Conservation (phyloP, 2,888 invertebrate genomes). For the Sarcophaga subvicina region DNA sequence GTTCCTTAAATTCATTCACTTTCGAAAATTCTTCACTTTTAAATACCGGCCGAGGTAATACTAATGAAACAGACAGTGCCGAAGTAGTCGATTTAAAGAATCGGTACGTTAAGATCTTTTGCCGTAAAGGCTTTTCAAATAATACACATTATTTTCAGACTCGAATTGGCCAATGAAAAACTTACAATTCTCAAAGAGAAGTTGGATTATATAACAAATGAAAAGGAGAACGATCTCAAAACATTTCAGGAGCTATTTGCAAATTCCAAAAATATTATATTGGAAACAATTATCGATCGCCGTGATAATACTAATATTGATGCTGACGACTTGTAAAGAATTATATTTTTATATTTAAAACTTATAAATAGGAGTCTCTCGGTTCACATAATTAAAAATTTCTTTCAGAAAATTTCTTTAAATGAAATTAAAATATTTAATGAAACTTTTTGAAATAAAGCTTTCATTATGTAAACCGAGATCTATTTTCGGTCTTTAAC, state of each 20-base stretch:
- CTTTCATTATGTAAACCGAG: no score
- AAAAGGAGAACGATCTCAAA: slow-evolving; percentile 78
- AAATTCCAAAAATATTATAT: slow-evolving; percentile 77
- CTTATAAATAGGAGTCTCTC: background rate
- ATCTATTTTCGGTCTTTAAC: no score
- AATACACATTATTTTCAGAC: slow-evolving; percentile 70
- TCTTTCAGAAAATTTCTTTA: background rate
- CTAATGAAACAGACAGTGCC: slow-evolving; percentile 48
- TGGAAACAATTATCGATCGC: slow-evolving; percentile 75
- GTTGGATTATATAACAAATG: slow-evolving; percentile 74
- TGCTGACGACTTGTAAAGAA: background rate
- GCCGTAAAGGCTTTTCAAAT: background rate
- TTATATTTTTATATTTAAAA: slow-evolving; percentile 7
- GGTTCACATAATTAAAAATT: background rate
- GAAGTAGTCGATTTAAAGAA: slow-evolving; percentile 76
- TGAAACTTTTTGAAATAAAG: no score
- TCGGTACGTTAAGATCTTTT: slow-evolving; percentile 72
- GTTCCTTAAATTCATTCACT: slow-evolving; percentile 75
- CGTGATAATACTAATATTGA: background rate
- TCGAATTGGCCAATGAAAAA: slow-evolving; percentile 79
- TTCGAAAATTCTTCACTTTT: slow-evolving; percentile 77
- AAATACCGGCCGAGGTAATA: background rate
- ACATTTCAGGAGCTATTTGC: slow-evolving; percentile 78
- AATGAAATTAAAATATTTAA: background rate
- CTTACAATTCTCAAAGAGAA: slow-evolving; percentile 78